These are phyloP conservation scores for Cheilosia variabilis DNA, from an alignment of 2,888 invertebrate genomes.

Conservation along the genomic window DNA sequence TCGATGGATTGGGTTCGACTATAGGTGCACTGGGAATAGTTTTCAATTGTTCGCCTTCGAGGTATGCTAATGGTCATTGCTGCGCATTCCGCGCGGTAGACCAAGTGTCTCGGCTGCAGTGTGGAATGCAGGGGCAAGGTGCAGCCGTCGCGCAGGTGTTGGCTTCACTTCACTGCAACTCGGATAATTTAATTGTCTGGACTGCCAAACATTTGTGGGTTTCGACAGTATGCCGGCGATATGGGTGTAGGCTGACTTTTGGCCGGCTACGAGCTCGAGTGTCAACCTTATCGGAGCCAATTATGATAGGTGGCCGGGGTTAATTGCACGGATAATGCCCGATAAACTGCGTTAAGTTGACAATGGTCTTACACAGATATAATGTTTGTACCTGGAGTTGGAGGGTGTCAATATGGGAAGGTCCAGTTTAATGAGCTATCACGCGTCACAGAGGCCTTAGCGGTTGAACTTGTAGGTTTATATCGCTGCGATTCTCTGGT, in stretches of 20 bases:
- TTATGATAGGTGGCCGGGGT: conserved; percentile 57
- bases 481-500: too few relatives aligned
- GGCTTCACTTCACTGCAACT: conserved; percentile 25
- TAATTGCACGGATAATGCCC: conserved; percentile 53
- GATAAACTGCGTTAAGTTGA: conserved; percentile 41
- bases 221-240: conserved; percentile 52
- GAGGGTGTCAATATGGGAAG: too few relatives aligned
- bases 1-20: conserved; percentile 33
- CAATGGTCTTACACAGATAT: neutral
- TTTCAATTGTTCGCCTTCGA: conserved; percentile 45
- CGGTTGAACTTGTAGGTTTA: too few relatives aligned
- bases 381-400: too few relatives aligned
- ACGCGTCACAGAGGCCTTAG: too few relatives aligned
- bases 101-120: conserved; percentile 56
- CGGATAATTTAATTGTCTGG: conserved; percentile 72
- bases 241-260: conserved; percentile 33
- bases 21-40: conserved; percentile 45
- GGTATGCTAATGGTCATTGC: conserved; percentile 67
- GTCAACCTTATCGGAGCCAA: conserved; percentile 50
- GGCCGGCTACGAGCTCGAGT: conserved; percentile 23
- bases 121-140: conserved; percentile 59
- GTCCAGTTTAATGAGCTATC: too few relatives aligned
- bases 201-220: conserved; percentile 61
- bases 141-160: conserved; percentile 69
- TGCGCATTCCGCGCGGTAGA: conserved; percentile 63